Evolutionary conservation across 2,113 vertebrate species (phyloP).

Genomic region (Sylvia atricapilla): DNA sequence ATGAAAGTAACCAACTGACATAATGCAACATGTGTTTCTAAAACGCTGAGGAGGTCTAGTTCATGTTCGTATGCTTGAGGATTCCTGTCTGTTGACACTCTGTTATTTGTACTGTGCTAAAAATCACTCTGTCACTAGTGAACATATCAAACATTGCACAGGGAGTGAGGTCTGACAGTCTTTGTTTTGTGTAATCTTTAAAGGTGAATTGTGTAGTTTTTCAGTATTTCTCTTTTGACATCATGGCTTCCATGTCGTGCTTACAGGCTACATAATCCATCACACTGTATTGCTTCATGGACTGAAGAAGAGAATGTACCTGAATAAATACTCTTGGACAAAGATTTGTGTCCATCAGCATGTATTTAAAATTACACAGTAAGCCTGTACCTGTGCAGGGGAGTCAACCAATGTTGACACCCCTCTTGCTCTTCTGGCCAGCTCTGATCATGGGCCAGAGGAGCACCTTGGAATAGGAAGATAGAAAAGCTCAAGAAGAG

Average conservation of each 20-base stretch:
- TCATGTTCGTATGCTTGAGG: not conserved
- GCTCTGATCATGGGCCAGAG: not conserved
- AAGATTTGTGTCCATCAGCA: not conserved
- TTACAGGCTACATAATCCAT: not conserved
- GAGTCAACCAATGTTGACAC: not conserved
- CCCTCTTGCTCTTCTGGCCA: not conserved
- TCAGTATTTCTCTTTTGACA: not conserved
- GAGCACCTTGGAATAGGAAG: not conserved
- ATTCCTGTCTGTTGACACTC: not conserved
- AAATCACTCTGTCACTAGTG: not conserved
- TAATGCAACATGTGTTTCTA: not conserved
- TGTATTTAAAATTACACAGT: not conserved
- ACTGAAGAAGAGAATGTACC: not conserved
- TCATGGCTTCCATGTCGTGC: not conserved
- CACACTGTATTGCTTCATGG: not conserved
- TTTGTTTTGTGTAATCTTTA: not conserved
- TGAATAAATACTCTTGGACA: not conserved
- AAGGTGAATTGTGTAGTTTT: not conserved
- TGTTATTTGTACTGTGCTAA: not conserved
- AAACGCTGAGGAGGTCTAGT: not conserved
- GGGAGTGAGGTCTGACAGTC: not conserved
- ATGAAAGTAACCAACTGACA: not conserved
- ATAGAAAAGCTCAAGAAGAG: not conserved
- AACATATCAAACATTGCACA: not conserved
- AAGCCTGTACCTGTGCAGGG: not conserved